phyloP scores from a whole-genome alignment of 1,140 invertebrate species.

The Diabrotica undecimpunctata region DNA sequence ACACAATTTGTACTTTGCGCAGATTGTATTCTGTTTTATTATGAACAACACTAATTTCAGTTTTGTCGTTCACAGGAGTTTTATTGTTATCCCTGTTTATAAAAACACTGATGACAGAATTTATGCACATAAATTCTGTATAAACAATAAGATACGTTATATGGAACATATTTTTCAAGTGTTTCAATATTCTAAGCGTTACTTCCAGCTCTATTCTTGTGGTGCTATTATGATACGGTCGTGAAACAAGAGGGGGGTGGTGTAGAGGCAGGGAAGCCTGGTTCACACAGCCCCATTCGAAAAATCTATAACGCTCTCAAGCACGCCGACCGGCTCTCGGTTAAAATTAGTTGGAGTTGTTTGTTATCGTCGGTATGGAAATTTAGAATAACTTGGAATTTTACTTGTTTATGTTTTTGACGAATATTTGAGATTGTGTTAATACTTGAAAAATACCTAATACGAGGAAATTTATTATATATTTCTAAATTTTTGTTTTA shows the following conservation, averaged over 20 bases:
- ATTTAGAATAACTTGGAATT: background rate
- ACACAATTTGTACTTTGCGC: no score
- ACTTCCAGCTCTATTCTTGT: conserved; percentile 17
- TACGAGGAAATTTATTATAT: no score
- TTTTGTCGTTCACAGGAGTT: no score
- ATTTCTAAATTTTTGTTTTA: no score
- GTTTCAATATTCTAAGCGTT: background rate
- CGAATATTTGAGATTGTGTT: background rate
- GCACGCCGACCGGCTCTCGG: background rate
- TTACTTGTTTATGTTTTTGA: background rate
- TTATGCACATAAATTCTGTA: no score
- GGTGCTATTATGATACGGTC: conserved; percentile 7
- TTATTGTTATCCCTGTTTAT: no score
- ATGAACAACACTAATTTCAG: no score
- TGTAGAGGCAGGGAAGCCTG: conserved; percentile 18
- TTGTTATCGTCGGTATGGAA: background rate
- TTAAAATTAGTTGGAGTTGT: conserved; percentile 3
- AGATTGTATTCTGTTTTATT: no score
- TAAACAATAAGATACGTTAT: no score
- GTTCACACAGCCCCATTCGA: conserved; percentile 19
- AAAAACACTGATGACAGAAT: no score
- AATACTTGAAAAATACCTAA: no score
- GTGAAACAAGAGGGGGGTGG: conserved; percentile 9
- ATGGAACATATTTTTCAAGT: no score
- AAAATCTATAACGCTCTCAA: conserved; percentile 27